A percentile compares a stretch with the other conserved stretches of the same genome.
phyloP scores from a whole-genome alignment of 2,797 vertebrate genomes.

The Centropyge bicolor region DNA sequence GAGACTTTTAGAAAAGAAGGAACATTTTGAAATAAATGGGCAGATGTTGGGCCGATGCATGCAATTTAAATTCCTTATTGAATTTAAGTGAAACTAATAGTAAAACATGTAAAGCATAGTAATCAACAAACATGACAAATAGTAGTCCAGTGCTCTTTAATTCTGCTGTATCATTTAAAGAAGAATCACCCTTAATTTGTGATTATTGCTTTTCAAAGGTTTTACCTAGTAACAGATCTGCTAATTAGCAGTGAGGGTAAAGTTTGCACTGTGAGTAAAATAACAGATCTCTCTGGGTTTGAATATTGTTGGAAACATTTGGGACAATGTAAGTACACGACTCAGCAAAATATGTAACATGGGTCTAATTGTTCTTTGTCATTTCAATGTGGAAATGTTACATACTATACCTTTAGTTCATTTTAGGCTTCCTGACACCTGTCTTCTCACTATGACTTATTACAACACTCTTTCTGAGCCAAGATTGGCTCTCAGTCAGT shows the following conservation, averaged over 20 bases:
- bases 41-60: neutral
- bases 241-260: neutral
- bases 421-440: conserved; percentile 45
- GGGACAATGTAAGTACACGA: too few species aligned
- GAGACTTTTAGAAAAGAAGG: neutral
- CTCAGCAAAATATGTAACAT: too few species aligned
- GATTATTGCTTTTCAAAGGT: neutral
- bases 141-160: neutral
- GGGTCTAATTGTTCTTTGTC: too few species aligned
- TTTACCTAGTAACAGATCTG: neutral
- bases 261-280: too few species aligned
- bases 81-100: neutral
- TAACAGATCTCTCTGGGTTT: too few species aligned
- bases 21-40: neutral
- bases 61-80: neutral
- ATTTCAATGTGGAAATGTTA: too few species aligned
- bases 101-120: neutral
- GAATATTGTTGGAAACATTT: too few species aligned
- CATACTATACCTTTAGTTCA: conserved; percentile 14
- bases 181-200: neutral
- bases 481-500: conserved; percentile 46
- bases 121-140: neutral
- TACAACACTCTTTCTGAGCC: conserved; percentile 59
- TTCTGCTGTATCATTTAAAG: neutral
- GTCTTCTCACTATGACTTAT: conserved; percentile 61